phyloP scores from a whole-genome alignment of 2,797 vertebrate species.

The Squalus acanthias region DNA sequence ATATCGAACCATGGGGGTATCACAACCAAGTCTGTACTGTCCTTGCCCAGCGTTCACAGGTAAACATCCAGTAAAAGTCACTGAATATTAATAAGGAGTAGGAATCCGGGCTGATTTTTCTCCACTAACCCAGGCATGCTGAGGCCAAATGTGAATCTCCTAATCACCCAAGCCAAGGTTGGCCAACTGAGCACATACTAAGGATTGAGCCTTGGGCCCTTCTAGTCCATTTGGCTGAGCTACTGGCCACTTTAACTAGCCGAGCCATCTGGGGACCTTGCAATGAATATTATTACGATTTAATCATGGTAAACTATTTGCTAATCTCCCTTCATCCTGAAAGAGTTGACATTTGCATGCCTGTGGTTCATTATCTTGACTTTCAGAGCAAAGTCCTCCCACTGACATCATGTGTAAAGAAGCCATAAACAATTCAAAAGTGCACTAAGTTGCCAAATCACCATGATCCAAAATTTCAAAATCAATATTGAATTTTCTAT shows the following conservation, averaged over 20 bases:
- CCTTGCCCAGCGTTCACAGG: background rate
- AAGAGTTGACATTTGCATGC: conserved; percentile 2
- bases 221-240: background rate
- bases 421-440: background rate
- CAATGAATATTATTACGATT: background rate
- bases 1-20: background rate
- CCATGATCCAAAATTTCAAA: background rate
- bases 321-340: background rate
- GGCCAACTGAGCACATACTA: background rate
- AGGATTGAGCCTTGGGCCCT: background rate
- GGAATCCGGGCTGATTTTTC: background rate
- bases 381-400: background rate
- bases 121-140: background rate
- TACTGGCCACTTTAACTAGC: background rate
- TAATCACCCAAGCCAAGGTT: background rate
- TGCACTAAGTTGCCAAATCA: background rate
- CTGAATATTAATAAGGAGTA: background rate
- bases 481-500: conserved; percentile 17
- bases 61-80: background rate
- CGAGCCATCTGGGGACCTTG: background rate
- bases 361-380: conserved; percentile 3
- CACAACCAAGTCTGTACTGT: background rate
- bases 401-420: background rate
- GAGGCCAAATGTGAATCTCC: background rate
- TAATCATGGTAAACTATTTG: conserved; percentile 9